Evolutionary conservation across 2,113 vertebrate species (phyloP).

Genomic region (Phalacrocorax pelagicus): DNA sequence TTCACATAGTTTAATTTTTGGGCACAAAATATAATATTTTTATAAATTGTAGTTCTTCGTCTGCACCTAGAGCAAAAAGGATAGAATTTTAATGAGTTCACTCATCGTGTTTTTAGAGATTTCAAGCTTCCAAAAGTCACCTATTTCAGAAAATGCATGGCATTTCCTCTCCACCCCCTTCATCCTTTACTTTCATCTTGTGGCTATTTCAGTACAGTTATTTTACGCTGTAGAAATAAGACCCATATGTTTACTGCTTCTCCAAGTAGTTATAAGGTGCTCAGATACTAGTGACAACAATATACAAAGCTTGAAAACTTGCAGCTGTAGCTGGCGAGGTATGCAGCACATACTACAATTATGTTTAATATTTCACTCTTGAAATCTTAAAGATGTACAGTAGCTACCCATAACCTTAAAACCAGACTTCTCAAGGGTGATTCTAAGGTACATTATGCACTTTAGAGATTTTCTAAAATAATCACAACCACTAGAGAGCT

Average conservation of each 20-base stretch:
- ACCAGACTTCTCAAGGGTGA: neutral
- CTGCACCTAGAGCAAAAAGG: neutral
- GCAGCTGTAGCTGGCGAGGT: rapidly evolving
- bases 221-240: rapidly evolving
- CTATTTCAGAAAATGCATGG: neutral
- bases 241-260: rapidly evolving
- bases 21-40: rapidly evolving
- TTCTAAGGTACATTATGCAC: rapidly evolving
- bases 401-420: neutral
- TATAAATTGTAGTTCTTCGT: rapidly evolving
- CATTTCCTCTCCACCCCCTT: neutral
- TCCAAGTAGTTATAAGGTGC: rapidly evolving
- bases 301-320: neutral
- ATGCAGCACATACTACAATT: neutral
- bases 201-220: neutral
- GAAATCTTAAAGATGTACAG: rapidly evolving
- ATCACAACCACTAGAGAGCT: neutral
- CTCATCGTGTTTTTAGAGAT: rapidly evolving
- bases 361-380: neutral
- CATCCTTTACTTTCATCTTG: neutral
- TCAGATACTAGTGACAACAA: rapidly evolving
- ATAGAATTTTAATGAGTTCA: rapidly evolving
- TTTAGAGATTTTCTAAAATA: neutral
- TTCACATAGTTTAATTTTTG: neutral
- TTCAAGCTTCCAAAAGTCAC: rapidly evolving